Conservation (phyloP, 2,797 vertebrate species). For the Helicolenus hilgendorfi region DNA sequence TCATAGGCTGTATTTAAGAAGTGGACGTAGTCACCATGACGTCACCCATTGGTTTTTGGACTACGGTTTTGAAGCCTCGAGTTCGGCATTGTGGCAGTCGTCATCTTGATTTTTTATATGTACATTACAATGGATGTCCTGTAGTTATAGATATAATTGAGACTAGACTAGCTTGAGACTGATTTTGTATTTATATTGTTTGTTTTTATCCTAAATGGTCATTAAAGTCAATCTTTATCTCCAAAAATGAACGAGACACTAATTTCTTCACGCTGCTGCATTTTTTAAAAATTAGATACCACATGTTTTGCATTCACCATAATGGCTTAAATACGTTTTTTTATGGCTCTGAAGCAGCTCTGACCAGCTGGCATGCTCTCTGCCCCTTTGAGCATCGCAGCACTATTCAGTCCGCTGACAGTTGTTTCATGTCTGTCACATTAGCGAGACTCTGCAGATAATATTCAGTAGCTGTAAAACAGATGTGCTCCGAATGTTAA, state of each 20-base stretch:
- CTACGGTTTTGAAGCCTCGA: too few species aligned
- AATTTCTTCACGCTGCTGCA: neutral
- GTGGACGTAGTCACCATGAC: too few species aligned
- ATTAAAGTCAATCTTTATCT: neutral
- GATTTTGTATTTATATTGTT: neutral
- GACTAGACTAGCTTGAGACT: too few species aligned
- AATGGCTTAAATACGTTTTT: slow-evolving; percentile 28
- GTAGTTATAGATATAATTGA: neutral
- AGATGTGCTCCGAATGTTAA: slow-evolving; percentile 51
- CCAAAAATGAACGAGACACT: neutral
- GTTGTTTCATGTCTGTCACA: slow-evolving; percentile 58
- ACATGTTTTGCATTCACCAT: slow-evolving; percentile 45
- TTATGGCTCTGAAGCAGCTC: slow-evolving; percentile 13
- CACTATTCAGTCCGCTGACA: slow-evolving; percentile 29
- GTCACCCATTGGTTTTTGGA: too few species aligned
- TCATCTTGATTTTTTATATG: neutral
- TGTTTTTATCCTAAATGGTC: neutral
- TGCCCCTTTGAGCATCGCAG: slow-evolving; percentile 28
- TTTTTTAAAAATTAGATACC: slow-evolving; percentile 5
- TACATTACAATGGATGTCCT: neutral
- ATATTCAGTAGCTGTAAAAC: slow-evolving; percentile 54
- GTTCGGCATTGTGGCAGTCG: too few species aligned
- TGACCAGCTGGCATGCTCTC: slow-evolving; percentile 53
- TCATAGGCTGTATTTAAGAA: too few species aligned
- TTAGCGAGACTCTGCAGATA: slow-evolving; percentile 41